Base-by-base conservation (phyloP, 2,797 vertebrate genomes). In the Danio tinwini region DNA sequence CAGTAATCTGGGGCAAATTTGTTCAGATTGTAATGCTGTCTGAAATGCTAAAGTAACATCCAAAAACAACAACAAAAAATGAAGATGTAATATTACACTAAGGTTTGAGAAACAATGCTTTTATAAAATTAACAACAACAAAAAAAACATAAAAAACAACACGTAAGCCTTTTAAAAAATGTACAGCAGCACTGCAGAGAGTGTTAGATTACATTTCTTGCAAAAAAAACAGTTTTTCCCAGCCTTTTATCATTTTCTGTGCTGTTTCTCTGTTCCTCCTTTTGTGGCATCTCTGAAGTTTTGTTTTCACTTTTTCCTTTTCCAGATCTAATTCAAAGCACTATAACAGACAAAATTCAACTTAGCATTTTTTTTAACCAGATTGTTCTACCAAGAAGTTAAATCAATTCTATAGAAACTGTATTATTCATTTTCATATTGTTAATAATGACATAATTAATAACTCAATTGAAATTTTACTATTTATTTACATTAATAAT, bases 81-180 rank as follows among this genome's bases (percentile, higher is more conserved):
- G 29, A 29, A 29, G 29, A 67, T 67, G 19, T 19, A 40, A 39
- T n/a, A 10, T 37, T 37, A 7, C 6, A 37, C 21, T 29, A 13
- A 59, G 13, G 37, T 29, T 7, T 37, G 19, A 42, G 5, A 63
- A 63, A 17, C n/a, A 11, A 3, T 47, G 19, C 65, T 16, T 37
- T 21, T 50, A 13, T 68, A 63, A n/a, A 39, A 9, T n/a, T 8
- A 39, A 42, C 8, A 40, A 63, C 8, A 53, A 29, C n/a, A n/a
- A 39, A 37, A 5, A n/a, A 12, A 5, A 16, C 2, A 19, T 3
- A 16, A 11, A 10, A 12, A 13, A 17, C 13, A 39, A 29, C 29
- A 29, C 29, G 29, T 29, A 29, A 29, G 29, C 81, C 84, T 85
- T 84, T 58, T 91, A 74, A 89, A 90, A 91, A 90, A 91, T 83